Base-by-base conservation (phyloP, 2,113 vertebrate species). In the Uropsilus gracilis region DNA sequence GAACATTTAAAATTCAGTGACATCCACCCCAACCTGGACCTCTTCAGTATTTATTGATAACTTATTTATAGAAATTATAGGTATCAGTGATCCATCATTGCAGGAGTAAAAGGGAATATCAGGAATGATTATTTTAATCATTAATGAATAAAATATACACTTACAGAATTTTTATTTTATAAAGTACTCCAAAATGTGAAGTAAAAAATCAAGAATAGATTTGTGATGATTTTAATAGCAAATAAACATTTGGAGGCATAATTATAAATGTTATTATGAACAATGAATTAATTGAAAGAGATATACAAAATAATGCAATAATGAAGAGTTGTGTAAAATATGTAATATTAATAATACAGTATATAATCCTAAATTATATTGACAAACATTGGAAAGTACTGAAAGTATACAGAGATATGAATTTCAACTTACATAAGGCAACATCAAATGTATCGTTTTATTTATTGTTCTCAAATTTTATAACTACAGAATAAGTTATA, bases 291-390 rank as follows among this genome's bases (percentile, higher is more conserved):
- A 55, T 69, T 86, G 2, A 3, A 90, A 68, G 32, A 71, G 24
- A 57, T 48, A 64, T 32, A n/a, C 48, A 39, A 87, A 64, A 46
- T 39, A 32, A 3, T 76, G 48, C 0, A 63, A 57, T 44, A 50
- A 59, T 81, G 4, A 83, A 71, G 34, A 69, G 37, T 32, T 57
- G 37, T 17, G 5, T 20, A 86, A 68, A 55, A 55, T 55, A 55
- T 55, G 53, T 55, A 50, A 3, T 50, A 87, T n/a, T 78, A 64
- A n/a, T 50, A 87, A 71, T 69, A 53, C 10, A 88, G 26, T 78
- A 3, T 92, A 46, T 53, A 94, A 59, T 68, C 20, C 8, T 64
- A 85, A 81, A 89, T 39, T 48, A n/a, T 75, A 81, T 77, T 84
- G 39, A 30, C 3, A 84, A 53, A 81, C 1, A 28, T 63, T 63